Base-by-base conservation (phyloP, 2,113 vertebrate species). In the Sclerurus mexicanus region DNA sequence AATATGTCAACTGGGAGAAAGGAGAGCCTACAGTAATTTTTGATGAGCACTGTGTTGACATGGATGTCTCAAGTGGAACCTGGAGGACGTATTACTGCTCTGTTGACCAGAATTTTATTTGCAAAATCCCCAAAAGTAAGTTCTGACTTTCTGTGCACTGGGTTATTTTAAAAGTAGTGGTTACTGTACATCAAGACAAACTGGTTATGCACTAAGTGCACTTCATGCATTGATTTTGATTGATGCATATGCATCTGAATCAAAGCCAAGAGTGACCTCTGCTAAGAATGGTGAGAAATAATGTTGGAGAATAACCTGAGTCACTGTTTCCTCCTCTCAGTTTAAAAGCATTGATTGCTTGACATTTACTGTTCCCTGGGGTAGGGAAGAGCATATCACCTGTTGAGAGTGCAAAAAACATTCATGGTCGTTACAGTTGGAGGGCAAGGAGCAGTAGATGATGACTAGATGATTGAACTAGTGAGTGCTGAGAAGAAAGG, bases 91-190 rank as follows among this genome's bases (percentile, higher is more conserved):
- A 49, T 37, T 97, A 95, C 89, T 99, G 99, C 89, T 96, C 93
- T 44, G 96, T 92, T 75, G 98, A 98, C 60, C 98, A 86, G 83
- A 96, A 98, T 37, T 99, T 96, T 93, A 99, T 99, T 94, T 99
- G 99, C 97, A 99, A 99, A 98, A 98, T 78, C 58, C 89, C 97
- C 6, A 99, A 99, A 98, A 97, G 99, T 99, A 97, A 97, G 98
- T 95, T 67, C 40, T 72, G 50, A 53, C 46, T 87, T 90, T 93
- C 37, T 86, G 2, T 85, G 31, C 19, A 9, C 20, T 64, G 20
- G 5, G 6, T 86, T 80, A 25, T 76, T 88, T 87, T n/a, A 66
- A 40, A 52, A 87, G 30, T 17, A 89, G 33, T 23, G n/a, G 9
- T 58, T 82, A 78, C 30, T n/a, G 60, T 19, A 31, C 19, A 33